phyloP scores from a whole-genome alignment of 53 echinoderm and acorn worm species.

The Holothuria leucospilota region DNA sequence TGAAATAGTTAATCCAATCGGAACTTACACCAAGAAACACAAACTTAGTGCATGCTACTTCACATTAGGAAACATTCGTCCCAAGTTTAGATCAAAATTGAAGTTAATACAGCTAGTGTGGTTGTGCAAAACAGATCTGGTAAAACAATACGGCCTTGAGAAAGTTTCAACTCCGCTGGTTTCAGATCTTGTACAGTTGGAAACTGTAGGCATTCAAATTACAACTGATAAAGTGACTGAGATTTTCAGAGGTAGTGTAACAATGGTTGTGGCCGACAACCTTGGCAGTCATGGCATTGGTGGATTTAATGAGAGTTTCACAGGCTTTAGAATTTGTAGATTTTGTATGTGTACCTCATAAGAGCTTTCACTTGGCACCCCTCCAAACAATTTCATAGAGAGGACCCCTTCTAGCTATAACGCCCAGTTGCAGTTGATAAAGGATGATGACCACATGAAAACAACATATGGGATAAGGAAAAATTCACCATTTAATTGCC shows the following conservation, averaged over 20 bases:
- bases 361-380: neutral
- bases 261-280: constrained; percentile 69
- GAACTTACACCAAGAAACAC: constrained; percentile 44
- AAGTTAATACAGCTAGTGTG: constrained; percentile 51
- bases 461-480: constrained; percentile 65
- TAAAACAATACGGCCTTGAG: constrained; percentile 41
- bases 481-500: constrained; percentile 57
- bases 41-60: constrained; percentile 62
- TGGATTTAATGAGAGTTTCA: constrained; percentile 62
- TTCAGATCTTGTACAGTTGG: constrained; percentile 46
- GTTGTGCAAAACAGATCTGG: neutral
- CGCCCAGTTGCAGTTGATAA: constrained; percentile 46
- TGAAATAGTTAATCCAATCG: constrained; percentile 55
- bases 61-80: constrained; percentile 55
- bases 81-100: constrained; percentile 59
- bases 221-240: constrained; percentile 46
- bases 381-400: constrained; percentile 13
- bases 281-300: constrained; percentile 67
- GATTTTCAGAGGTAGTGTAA: constrained; percentile 54
- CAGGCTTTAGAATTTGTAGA: constrained; percentile 57
- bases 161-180: constrained; percentile 46
- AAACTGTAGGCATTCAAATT: constrained; percentile 45
- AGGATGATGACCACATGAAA: constrained; percentile 34
- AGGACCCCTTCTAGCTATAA: no score
- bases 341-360: constrained; percentile 56